phyloP scores from a whole-genome alignment of 2,797 vertebrate species.

The Pseudopleuronectes americanus region DNA sequence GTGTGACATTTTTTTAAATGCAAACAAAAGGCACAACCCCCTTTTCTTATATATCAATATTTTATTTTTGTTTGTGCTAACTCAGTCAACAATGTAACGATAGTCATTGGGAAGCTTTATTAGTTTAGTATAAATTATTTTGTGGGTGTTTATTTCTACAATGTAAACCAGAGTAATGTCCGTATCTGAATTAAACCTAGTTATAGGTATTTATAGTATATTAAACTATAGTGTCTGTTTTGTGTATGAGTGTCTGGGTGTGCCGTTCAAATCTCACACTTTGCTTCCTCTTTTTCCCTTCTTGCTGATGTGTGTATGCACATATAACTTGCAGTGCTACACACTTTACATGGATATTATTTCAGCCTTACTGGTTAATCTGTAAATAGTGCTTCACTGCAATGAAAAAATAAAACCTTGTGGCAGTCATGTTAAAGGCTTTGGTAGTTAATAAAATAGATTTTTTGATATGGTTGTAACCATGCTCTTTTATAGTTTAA shows the following conservation, averaged over 20 bases:
- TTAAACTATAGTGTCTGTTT: conserved; percentile 40
- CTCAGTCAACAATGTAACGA: conserved; percentile 11
- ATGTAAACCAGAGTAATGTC: conserved; percentile 1
- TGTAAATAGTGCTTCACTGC: conserved; percentile 17
- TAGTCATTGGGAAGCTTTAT: neutral
- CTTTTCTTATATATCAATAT: neutral
- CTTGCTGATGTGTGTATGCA: conserved; percentile 34
- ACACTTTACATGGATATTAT: conserved; percentile 33
- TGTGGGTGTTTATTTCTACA: conserved; percentile 16
- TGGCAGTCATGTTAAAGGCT: neutral
- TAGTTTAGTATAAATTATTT: conserved; percentile 2
- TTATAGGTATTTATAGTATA: no score
- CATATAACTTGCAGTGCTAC: conserved; percentile 9
- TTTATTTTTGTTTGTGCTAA: conserved; percentile 11
- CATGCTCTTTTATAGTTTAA: conserved; percentile 7
- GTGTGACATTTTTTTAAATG: neutral
- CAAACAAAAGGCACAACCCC: neutral
- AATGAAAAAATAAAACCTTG: conserved; percentile 11
- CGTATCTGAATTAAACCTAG: conserved; percentile 8
- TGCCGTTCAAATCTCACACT: conserved; percentile 55
- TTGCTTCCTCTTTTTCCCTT: conserved; percentile 71
- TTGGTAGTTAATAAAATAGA: neutral
- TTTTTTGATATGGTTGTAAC: conserved; percentile 2
- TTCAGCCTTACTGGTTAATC: conserved; percentile 26
- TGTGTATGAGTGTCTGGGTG: conserved; percentile 61